Evolutionary conservation across 2,797 vertebrate genomes (phyloP).

Genomic region (Acrocephalus scirpaceus): DNA sequence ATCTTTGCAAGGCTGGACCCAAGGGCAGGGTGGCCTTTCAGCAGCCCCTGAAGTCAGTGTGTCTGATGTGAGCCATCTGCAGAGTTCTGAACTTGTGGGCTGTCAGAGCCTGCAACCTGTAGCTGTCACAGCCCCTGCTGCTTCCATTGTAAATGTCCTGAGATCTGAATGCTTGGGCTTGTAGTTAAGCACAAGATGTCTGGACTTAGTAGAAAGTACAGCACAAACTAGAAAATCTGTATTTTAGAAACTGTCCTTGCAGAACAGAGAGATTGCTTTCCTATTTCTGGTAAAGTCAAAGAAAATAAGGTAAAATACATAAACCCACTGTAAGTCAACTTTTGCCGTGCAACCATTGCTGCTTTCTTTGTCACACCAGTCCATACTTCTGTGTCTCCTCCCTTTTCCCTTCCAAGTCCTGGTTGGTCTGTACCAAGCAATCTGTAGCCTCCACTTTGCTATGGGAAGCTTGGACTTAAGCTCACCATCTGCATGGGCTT

Average conservation of each 20-base stretch:
- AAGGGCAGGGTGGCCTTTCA: background rate
- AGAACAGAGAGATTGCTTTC: background rate
- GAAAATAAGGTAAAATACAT: background rate
- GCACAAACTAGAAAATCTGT: background rate
- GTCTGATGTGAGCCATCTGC: rapidly evolving
- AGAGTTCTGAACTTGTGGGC: background rate
- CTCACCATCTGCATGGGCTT: background rate
- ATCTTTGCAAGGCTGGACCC: background rate
- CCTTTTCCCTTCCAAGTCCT: background rate
- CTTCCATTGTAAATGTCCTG: background rate
- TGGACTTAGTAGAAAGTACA: background rate
- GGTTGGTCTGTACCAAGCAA: background rate
- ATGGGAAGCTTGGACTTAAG: background rate
- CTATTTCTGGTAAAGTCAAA: background rate
- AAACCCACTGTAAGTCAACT: background rate
- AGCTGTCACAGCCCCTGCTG: background rate
- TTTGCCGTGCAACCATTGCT: background rate
- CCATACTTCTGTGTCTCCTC: rapidly evolving
- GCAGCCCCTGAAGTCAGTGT: background rate
- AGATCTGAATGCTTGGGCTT: background rate
- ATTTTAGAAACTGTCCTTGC: background rate
- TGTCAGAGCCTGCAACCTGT: background rate
- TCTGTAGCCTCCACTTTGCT: background rate
- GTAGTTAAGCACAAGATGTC: background rate
- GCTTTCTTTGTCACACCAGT: background rate